Evolutionary conservation across 1,140 invertebrate genomes (phyloP), one percentile per base, ranked within the genome.

Genomic region (Charaxes varanes): DNA sequence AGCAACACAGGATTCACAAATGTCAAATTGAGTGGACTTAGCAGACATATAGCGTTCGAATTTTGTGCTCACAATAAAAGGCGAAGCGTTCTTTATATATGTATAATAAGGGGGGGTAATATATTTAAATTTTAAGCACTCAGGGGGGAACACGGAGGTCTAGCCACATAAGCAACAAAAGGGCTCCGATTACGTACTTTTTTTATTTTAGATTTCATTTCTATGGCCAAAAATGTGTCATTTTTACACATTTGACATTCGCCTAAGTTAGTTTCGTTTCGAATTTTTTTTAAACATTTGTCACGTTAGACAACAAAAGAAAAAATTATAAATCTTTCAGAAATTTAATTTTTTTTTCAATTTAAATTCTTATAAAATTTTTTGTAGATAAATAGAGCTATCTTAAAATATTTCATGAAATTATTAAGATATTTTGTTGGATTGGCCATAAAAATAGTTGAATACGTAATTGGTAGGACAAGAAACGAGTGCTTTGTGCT

Each of bases 81-180:
- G 43, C 38, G 24, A 24, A 45, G 43, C 33, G 33, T 19, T 34
- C 34, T 43, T 22, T 33, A 41, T 43, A 30, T 33, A 28, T 21
- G 34, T 19, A 41, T 38, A 21, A 10, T 11, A 40, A 11, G 19
- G 26, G 17, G 8, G n/a, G 11, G 11, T 31, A 27, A 4, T 13
- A 27, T 38, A 23, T 41, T 43, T 31, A 18, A 40, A 35, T 42
- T 36, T 30, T 35, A 58, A 53, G 54, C 54, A 53, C 50, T 37
- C 47, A 42, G 40, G 50, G 48, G 42, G 34, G 33, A 51, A 42
- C 44, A 48, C 30, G 22, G 23, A 38, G 31, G 38, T 45, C 46
- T 64, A 62, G 56, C 61, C 42, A 55, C 60, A 60, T 38, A 64
- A 69, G 62, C 65, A 43, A 61, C 54, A 59, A 43, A 49, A 42